Evolutionary conservation across 2,888 invertebrate species (phyloP), one percentile per base, ranked within the genome.

Genomic region (Sphaerophoria taeniata): DNA sequence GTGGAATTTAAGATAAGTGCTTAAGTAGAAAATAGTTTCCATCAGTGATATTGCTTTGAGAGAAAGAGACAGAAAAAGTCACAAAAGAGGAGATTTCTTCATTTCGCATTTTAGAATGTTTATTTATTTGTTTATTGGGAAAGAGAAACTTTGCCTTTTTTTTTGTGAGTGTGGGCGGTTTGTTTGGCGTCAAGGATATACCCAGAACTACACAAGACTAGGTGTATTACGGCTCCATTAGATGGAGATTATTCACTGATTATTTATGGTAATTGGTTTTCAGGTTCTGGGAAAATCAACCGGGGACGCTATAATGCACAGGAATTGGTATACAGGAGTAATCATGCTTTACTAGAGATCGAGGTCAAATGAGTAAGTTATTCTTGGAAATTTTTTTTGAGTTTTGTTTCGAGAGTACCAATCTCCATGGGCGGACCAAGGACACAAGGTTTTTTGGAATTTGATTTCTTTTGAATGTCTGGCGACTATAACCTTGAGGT

Each of bases 241-340:
- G 80, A 53, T 71, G 36, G 72, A 72, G 80, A 84, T 84, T 84
- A 84, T 84, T 80, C 75, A 84, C 75, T 80, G 80, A 80, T 84
- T 80, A 84, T 80, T 84, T 84, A 84, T 84, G 84, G 75, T 80
- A 80, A 84, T 84, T 75, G 80, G 55, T 76, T 84, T 76, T 72
- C 69, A 60, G 75, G 72, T 63, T 24, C 69, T 58, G n/a, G 9
- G 7, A 31, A 61, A 84, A 67, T 65, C 70, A 55, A 79, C 69
- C 12, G 5, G 31, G 3, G 4, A 55, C n/a, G n/a, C n/a, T n/a
- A n/a, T n/a, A n/a, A n/a, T n/a, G n/a, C n/a, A n/a, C 34, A 6
- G 34, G n/a, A 56, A 12, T 49, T 34, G 14, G 3, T 7, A 36
- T 36, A 36, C 12, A 63, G 53, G 7, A 79, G 79, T 71, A 84